Base-by-base conservation (phyloP, 2,797 vertebrate genomes). In the Megalops cyprinoides region DNA sequence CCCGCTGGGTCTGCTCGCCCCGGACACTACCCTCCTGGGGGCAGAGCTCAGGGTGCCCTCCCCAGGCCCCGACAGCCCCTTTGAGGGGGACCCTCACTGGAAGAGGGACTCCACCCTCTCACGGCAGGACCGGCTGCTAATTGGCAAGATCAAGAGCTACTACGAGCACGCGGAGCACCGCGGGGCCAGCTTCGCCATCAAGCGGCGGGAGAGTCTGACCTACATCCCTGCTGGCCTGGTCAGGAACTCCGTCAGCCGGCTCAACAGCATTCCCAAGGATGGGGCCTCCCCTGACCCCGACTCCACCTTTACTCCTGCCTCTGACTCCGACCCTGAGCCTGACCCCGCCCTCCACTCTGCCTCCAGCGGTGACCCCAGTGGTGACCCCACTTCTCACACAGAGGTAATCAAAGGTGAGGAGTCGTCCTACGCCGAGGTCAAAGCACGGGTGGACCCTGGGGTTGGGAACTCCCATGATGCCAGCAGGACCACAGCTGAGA, bases 171-270 rank as follows among this genome's bases (percentile, higher is more conserved):
- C 97, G 0, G 97, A 95, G 81, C 87, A 91, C 80, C 92, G 91
- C 0, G 96, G 97, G 0, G 92, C 91, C 0, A 51, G 87, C 75
- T 96, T 97, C 18, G 91, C 95, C 2, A 87, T 98, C 23, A 93
- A 91, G 77, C 96, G 98, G 78, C 90, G 97, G 0, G 98, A 98
- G 87, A 99, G 98, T 82, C 95, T 99, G 55, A 96, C 94, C 0
- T 97, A 97, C 85, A 99, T 99, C 87, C 98, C 98, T 0, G 91
- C 95, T 0, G 98, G 98, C 1, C 83, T 98, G 77, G 97, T 99
- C 74, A 91, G 94, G 46, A 98, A 89, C 90, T 97, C 96, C 0
- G 91, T 99, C 78, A 96, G 88, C 87, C 94, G 93, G 15, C 87
- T 98, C 74, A 96, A 98, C 81, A 94, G 88, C 85, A 88, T 94